These are phyloP conservation scores for Catharus minimus DNA, from an alignment of 2,113 vertebrate species.

Conservation along the genomic window DNA sequence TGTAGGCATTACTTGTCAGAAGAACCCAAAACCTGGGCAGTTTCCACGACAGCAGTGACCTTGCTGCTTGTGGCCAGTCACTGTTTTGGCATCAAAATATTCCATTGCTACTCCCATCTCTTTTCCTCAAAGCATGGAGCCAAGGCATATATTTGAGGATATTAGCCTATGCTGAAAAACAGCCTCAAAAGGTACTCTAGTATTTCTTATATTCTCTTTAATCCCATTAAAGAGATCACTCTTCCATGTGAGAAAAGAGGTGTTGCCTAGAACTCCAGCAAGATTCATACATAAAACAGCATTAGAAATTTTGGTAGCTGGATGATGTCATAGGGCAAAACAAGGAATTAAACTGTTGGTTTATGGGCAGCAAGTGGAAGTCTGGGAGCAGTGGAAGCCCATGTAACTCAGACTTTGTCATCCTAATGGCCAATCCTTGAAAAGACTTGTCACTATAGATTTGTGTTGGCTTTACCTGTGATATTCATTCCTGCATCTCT, in stretches of 20 bases:
- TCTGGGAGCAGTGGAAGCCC: neutral
- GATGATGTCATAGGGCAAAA: neutral
- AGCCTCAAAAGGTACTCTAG: neutral
- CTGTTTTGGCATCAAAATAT: neutral
- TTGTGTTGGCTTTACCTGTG: neutral
- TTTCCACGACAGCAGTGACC: neutral
- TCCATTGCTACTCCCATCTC: neutral
- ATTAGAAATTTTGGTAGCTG: neutral
- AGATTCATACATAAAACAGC: neutral
- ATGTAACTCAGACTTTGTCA: neutral
- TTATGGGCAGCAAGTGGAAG: neutral
- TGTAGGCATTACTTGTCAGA: neutral
- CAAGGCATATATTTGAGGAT: neutral
- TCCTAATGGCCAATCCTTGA: neutral
- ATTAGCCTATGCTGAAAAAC: neutral
- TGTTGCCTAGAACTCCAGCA: neutral
- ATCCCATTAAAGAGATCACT: neutral
- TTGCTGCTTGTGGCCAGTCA: neutral
- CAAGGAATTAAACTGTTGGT: neutral
- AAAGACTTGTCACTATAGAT: neutral
- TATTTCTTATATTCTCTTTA: neutral
- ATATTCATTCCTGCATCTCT: neutral
- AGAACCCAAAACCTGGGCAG: neutral
- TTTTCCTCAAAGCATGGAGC: neutral
- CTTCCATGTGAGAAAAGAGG: neutral